Percentiles rank a stretch among this genome's conserved stretches.
These are phyloP conservation scores for Clarias gariepinus DNA, from an alignment of 2,113 vertebrate species.

Conservation along the genomic window DNA sequence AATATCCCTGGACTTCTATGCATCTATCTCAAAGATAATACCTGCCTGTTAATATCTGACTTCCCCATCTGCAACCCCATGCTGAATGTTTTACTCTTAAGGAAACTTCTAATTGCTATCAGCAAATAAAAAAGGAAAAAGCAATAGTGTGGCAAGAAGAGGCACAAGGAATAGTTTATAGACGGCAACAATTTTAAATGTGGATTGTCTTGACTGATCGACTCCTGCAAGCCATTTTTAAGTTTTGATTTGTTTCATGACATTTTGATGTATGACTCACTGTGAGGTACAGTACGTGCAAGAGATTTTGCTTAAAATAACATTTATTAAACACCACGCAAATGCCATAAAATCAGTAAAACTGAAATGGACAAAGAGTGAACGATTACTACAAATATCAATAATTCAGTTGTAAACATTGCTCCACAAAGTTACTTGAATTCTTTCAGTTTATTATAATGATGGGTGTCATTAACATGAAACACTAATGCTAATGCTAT, in stretches of 20 bases:
- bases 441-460: background rate
- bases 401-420: background rate
- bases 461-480: background rate
- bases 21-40: slow-evolving; percentile 70
- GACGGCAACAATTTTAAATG: background rate
- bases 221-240: slow-evolving; percentile 19
- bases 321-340: slow-evolving; percentile 9
- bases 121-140: slow-evolving; percentile 36
- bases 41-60: slow-evolving; percentile 67
- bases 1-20: slow-evolving; percentile 62
- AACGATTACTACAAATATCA: background rate
- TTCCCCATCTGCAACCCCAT: slow-evolving; percentile 40
- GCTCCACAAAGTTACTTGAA: background rate
- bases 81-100: slow-evolving; percentile 11
- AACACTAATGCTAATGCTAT: background rate
- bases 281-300: background rate
- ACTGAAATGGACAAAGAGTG: background rate
- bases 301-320: background rate
- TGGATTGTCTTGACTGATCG: slow-evolving; percentile 4
- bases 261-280: slow-evolving; percentile 14
- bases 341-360: background rate
- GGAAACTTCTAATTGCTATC: background rate
- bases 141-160: background rate
- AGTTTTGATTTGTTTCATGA: background rate
- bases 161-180: slow-evolving; percentile 4